phyloP scores from a whole-genome alignment of 2,797 vertebrate genomes.

The Malacoraja senta region DNA sequence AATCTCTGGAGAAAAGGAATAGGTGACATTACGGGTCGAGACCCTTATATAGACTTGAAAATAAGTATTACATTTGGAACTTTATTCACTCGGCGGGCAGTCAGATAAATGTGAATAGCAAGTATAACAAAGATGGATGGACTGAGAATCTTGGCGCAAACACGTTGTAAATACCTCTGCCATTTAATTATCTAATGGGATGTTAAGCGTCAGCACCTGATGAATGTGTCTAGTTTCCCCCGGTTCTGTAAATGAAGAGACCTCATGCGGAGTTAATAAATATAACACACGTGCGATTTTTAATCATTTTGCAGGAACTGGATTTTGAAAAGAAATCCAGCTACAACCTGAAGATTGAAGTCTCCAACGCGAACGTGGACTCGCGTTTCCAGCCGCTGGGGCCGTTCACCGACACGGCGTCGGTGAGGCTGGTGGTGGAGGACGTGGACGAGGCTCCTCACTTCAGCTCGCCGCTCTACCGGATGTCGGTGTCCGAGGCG shows the following conservation, averaged over 20 bases:
- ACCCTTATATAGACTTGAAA: neutral
- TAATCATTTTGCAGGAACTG: conserved; percentile 61
- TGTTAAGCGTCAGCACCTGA: neutral
- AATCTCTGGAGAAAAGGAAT: too few species aligned
- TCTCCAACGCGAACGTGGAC: conserved; percentile 82
- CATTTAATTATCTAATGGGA: conserved; percentile 6
- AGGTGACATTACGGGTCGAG: too few species aligned
- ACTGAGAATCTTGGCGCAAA: neutral
- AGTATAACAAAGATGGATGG: conserved; percentile 23
- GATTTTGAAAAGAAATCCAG: conserved; percentile 85
- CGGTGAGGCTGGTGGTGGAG: conserved; percentile 79
- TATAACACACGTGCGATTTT: neutral
- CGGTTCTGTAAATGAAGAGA: neutral
- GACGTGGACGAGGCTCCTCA: conserved; percentile 86
- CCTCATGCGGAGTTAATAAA: neutral
- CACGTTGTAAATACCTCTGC: neutral
- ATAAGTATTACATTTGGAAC: conserved; percentile 25
- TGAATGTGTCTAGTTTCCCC: neutral
- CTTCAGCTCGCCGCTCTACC: conserved; percentile 67
- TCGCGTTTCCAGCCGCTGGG: conserved; percentile 77
- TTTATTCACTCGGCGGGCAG: neutral
- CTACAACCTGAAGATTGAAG: conserved; percentile 81
- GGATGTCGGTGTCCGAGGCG: conserved; percentile 83
- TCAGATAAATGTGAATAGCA: neutral
- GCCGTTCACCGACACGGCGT: conserved; percentile 79